phyloP scores from a whole-genome alignment of 2,797 vertebrate genomes.

The Emys orbicularis region DNA sequence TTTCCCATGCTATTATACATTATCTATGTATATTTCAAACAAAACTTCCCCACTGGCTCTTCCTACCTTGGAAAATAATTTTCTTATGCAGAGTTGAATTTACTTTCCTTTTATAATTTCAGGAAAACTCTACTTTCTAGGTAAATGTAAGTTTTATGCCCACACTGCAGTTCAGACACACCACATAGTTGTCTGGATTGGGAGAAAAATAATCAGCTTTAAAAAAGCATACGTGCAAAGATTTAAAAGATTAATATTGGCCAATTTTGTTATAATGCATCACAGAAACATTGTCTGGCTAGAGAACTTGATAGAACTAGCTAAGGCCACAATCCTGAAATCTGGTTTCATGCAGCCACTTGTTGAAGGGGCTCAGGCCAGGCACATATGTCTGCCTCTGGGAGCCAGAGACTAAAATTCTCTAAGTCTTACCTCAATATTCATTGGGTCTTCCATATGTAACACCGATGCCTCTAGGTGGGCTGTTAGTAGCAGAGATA shows the following conservation, averaged over 20 bases:
- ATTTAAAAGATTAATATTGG: neutral
- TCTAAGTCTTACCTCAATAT: neutral
- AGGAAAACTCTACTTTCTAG: neutral
- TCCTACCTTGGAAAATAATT: neutral
- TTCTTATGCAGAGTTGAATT: neutral
- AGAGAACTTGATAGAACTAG: neutral
- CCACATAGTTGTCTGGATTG: neutral
- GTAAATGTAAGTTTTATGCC: neutral
- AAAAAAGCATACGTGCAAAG: neutral
- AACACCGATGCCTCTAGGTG: neutral
- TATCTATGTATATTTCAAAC: neutral
- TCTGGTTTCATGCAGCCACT: accelerated
- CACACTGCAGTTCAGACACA: neutral
- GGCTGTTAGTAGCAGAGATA: neutral
- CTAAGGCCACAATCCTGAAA: neutral
- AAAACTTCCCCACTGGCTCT: neutral
- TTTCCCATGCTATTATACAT: neutral
- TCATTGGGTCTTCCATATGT: neutral
- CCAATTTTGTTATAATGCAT: neutral
- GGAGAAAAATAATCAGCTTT: accelerated
- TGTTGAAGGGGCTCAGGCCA: neutral
- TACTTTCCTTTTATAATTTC: neutral
- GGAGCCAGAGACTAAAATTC: neutral
- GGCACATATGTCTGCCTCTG: neutral
- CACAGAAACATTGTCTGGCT: neutral